A percentile compares a stretch with the other conserved stretches of the same genome.
These are phyloP conservation scores for Cottus gobio DNA, from an alignment of 2,113 vertebrate species.

Conservation along the genomic window DNA sequence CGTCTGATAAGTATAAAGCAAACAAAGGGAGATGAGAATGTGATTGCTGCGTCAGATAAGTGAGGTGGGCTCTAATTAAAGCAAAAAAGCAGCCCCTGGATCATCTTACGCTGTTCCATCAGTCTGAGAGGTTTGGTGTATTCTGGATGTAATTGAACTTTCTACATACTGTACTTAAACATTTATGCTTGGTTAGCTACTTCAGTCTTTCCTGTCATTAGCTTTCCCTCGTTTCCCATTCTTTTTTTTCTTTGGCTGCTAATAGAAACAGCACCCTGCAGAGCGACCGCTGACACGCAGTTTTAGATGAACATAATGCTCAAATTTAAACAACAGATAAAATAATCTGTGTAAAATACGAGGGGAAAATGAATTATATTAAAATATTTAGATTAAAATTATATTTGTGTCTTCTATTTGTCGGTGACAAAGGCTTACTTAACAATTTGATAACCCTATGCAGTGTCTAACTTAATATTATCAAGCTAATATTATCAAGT, in stretches of 20 bases:
- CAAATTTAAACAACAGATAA: not conserved
- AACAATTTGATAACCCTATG: not conserved
- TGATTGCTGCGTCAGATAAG: conserved; percentile 19
- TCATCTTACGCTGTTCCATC: conserved; percentile 1
- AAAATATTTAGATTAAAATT: not conserved
- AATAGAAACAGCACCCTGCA: not conserved
- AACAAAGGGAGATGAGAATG: conserved; percentile 8
- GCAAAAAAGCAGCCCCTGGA: not conserved
- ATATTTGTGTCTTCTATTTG: not conserved
- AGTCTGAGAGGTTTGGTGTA: conserved; percentile 5
- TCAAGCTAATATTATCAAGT: not conserved
- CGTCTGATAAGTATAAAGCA: conserved; percentile 35
- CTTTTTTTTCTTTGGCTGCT: not conserved
- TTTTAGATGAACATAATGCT: not conserved
- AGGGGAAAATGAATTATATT: not conserved
- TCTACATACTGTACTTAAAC: not conserved
- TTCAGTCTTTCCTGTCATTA: not conserved
- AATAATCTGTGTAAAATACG: not conserved
- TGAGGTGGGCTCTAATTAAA: conserved; percentile 21
- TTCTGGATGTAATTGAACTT: conserved; percentile 2
- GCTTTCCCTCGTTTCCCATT: not conserved
- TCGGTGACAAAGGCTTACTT: not conserved
- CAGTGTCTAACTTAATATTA: not conserved
- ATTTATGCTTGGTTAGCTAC: not conserved
- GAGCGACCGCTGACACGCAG: not conserved